Evolutionary conservation across 1,140 invertebrate species (phyloP).

Genomic region (Caenorhabditis remanei): DNA sequence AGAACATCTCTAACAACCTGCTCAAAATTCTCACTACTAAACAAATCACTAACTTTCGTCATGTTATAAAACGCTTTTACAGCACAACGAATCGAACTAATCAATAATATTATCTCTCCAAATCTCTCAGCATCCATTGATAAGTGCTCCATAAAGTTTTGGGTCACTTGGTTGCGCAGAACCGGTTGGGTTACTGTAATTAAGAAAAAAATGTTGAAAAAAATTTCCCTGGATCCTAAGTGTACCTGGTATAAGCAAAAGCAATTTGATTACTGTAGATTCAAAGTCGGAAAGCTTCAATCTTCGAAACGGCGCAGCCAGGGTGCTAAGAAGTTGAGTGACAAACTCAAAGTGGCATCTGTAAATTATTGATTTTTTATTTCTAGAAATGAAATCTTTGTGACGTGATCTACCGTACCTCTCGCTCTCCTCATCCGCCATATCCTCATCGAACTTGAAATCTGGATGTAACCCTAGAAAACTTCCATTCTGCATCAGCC

Average conservation of each 20-base stretch:
- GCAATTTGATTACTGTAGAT: not conserved
- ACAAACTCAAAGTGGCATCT: slow-evolving; percentile 13
- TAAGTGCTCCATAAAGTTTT: not conserved
- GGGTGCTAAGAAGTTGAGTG: not conserved
- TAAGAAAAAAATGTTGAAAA: too few relatives aligned
- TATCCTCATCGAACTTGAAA: not conserved
- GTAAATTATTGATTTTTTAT: too few relatives aligned
- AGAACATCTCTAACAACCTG: slow-evolving; percentile 7
- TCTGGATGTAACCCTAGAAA: not conserved
- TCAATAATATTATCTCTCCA: slow-evolving; percentile 1
- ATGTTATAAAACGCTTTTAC: not conserved
- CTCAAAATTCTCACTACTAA: not conserved
- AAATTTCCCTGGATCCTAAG: too few relatives aligned
- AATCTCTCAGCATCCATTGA: not conserved
- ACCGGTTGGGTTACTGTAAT: not conserved
- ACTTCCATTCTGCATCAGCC: slow-evolving; percentile 38
- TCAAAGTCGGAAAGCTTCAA: not conserved
- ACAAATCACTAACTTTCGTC: not conserved
- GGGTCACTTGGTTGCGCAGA: not conserved
- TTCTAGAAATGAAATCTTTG: too few relatives aligned
- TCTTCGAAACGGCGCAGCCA: not conserved
- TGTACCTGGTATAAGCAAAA: not conserved
- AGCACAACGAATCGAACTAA: not conserved
- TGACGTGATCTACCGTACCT: not conserved
- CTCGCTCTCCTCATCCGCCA: not conserved